These are phyloP conservation scores for Pseudopodoces humilis DNA, from an alignment of 2,113 vertebrate species.

Conservation along the genomic window DNA sequence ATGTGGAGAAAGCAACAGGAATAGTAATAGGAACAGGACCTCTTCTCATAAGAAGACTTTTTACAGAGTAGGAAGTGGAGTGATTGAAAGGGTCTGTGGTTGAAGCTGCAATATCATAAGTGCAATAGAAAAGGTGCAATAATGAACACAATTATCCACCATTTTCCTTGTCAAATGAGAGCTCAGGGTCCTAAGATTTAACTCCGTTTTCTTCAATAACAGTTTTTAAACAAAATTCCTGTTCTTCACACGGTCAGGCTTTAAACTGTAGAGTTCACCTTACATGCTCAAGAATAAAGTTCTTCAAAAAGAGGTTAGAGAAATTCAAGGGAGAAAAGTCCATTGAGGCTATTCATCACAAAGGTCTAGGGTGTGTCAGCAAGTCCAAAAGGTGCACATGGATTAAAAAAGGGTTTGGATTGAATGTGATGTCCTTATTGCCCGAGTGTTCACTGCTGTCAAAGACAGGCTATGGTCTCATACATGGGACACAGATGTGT, in stretches of 20 bases:
- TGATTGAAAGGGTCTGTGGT: not conserved
- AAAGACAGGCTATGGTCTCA: not conserved
- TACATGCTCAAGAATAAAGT: not conserved
- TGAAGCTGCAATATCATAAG: not conserved
- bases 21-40: not conserved
- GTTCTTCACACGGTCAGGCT: not conserved
- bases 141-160: not conserved
- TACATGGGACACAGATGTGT: rapidly evolving
- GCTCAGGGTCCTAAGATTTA: not conserved
- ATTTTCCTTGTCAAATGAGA: not conserved
- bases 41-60: not conserved
- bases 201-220: not conserved
- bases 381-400: not conserved
- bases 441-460: not conserved
- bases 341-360: not conserved
- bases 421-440: not conserved
- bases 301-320: not conserved
- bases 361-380: not conserved
- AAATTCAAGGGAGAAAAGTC: not conserved
- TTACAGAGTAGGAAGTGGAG: not conserved
- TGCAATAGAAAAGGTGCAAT: not conserved
- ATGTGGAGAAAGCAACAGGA: not conserved
- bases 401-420: not conserved
- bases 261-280: not conserved
- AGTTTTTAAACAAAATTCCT: not conserved